These are phyloP conservation scores for Metridium senile DNA, from an alignment of 92 coral and sea anemone species.

Conservation along the genomic window DNA sequence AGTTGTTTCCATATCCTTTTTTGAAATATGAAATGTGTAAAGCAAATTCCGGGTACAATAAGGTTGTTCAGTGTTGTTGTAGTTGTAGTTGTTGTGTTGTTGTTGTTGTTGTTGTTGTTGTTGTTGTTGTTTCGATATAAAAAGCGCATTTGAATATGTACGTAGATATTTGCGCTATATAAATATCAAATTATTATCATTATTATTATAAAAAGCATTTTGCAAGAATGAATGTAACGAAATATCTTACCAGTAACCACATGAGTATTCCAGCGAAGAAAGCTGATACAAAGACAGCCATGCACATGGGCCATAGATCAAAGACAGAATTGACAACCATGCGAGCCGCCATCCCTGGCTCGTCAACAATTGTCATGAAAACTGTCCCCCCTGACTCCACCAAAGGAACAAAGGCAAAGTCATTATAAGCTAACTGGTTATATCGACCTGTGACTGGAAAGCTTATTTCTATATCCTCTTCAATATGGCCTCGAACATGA, in stretches of 20 bases:
- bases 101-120: too few species aligned
- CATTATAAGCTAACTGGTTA: constrained; percentile 56
- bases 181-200: too few species aligned
- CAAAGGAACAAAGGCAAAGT: constrained; percentile 77
- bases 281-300: constrained; percentile 73
- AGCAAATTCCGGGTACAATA: too few species aligned
- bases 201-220: too few species aligned
- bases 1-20: too few species aligned
- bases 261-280: constrained; percentile 77
- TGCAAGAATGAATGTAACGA: too few species aligned
- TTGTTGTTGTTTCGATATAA: too few species aligned
- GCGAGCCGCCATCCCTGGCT: constrained; percentile 59
- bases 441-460: constrained; percentile 77
- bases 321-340: constrained; percentile 73
- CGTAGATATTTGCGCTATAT: too few species aligned
- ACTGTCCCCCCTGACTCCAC: constrained; percentile 88
- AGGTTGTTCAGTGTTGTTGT: too few species aligned
- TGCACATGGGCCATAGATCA: constrained; percentile 75
- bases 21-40: too few species aligned
- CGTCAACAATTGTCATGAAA: constrained; percentile 64
- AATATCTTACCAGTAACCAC: constrained; percentile 89
- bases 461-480: constrained; percentile 62
- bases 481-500: constrained; percentile 50
- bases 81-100: too few species aligned
- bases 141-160: too few species aligned